Evolutionary conservation across 1,140 invertebrate genomes (phyloP).

Genomic region (Zaprionus capensis): DNA sequence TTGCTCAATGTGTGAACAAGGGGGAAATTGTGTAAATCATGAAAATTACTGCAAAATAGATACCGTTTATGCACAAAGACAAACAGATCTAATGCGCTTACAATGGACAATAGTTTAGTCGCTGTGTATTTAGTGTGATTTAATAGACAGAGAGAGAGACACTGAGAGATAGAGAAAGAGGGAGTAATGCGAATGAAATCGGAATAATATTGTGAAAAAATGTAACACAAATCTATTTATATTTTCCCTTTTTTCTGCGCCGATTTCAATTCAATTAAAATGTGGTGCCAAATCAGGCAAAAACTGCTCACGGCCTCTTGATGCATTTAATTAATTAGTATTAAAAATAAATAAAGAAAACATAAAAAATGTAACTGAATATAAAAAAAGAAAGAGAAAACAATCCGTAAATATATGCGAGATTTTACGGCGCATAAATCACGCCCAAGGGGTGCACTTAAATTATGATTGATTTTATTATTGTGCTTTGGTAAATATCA

Average conservation of each 20-base stretch:
- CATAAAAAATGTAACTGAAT: background rate
- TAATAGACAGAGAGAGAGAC: too few relatives aligned
- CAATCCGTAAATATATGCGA: background rate
- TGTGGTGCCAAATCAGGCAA: background rate
- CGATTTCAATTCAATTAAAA: slow-evolving; percentile 4
- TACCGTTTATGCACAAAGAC: background rate
- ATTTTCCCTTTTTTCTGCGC: background rate
- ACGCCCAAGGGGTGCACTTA: slow-evolving; percentile 1
- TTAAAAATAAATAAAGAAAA: background rate
- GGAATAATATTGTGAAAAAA: too few relatives aligned
- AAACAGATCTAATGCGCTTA: slow-evolving; percentile 12
- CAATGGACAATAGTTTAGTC: background rate
- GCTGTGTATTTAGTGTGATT: background rate
- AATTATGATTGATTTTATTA: slow-evolving; percentile 37
- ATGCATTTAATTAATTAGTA: slow-evolving; percentile 34
- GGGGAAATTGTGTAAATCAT: background rate
- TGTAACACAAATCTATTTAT: background rate
- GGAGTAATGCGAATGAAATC: too few relatives aligned
- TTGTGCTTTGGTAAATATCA: slow-evolving; percentile 13
- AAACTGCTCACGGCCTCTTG: background rate
- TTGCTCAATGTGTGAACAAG: background rate
- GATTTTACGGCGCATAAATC: slow-evolving; percentile 16
- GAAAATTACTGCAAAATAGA: background rate
- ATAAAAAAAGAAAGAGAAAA: background rate
- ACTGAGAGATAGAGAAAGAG: too few relatives aligned